Evolutionary conservation across 2,888 invertebrate genomes (phyloP).

Genomic region (Vannuccia rotundouncinata): DNA sequence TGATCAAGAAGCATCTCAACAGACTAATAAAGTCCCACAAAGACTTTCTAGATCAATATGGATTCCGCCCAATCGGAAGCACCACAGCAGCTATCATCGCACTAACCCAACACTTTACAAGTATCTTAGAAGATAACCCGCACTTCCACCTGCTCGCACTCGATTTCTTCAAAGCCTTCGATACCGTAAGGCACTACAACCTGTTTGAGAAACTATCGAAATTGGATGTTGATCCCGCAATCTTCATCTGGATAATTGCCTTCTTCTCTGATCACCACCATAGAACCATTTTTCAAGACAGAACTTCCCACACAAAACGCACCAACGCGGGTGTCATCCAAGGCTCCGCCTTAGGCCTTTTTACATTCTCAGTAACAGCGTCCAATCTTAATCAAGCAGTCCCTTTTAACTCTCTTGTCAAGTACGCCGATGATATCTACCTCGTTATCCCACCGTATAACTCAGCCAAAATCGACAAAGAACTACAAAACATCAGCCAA

Average conservation of each 20-base stretch:
- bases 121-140: constrained; percentile 19
- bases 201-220: constrained; percentile 18
- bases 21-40: constrained; percentile 13
- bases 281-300: constrained; percentile 28
- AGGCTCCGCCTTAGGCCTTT: constrained; percentile 28
- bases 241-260: constrained; percentile 20
- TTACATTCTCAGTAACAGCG: constrained; percentile 15
- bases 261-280: constrained; percentile 27
- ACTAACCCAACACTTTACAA: constrained; percentile 25
- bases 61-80: constrained; percentile 28
- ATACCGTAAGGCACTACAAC: constrained; percentile 25
- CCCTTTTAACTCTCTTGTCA: background rate
- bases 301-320: background rate
- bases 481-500: constrained; percentile 6
- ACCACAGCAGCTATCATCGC: constrained; percentile 23
- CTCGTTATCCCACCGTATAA: constrained; percentile 1
- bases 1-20: constrained; percentile 19
- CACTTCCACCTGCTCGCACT: constrained; percentile 16
- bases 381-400: constrained; percentile 12
- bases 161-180: constrained; percentile 28
- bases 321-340: constrained; percentile 28
- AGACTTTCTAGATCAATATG: constrained; percentile 18
- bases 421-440: constrained; percentile 30
- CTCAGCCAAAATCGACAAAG: background rate
- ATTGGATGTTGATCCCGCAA: constrained; percentile 6